Base-by-base conservation (phyloP, 2,797 vertebrate species). In the Apogon talboti region DNA sequence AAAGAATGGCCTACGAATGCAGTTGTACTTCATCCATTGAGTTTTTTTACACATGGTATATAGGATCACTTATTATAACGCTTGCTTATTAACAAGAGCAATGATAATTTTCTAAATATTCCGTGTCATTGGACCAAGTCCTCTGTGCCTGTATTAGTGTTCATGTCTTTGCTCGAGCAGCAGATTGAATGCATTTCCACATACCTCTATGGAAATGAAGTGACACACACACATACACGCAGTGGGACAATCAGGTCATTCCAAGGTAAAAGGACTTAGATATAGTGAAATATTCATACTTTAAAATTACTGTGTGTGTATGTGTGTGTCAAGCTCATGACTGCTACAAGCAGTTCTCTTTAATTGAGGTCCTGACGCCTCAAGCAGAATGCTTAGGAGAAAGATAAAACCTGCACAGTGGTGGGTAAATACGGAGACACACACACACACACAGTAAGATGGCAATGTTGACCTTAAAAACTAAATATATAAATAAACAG, bases 171-270 rank as follows among this genome's bases (percentile, higher is more conserved):
- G 59, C 81, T 87, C 63, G 70, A 91, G 89, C 85, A 87, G 77
- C 74, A 92, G 84, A 92, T 90, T 91, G 91, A 90, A 92, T 92
- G 91, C 89, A 90, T 87, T 92, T 92, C 82, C 91, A 92, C 89
- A 90, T 84, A 89, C 85, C 87, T 88, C 85, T 89, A 91, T 92
- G 91, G 87, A 91, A 92, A 92, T 92, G 75, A 92, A 89, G 88
- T 69, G 49, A 81, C 71, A 79, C 81, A 82, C 83, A 82, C 85
- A 82, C 79, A 66, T 72, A 52, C 59, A 66, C 50, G 37, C 54
- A 59, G 70, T 78, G 79, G 82, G 87, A 89, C 89, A 89, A 86
- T 89, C 85, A 89, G 91, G 91, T 92, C 88, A 87, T 89, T 88
- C 84, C 91, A 92, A 92, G 89, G 91, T 92, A 92, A 88, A 85